phyloP scores from a whole-genome alignment of 2,113 vertebrate species.

The Orthonyx spaldingii region DNA sequence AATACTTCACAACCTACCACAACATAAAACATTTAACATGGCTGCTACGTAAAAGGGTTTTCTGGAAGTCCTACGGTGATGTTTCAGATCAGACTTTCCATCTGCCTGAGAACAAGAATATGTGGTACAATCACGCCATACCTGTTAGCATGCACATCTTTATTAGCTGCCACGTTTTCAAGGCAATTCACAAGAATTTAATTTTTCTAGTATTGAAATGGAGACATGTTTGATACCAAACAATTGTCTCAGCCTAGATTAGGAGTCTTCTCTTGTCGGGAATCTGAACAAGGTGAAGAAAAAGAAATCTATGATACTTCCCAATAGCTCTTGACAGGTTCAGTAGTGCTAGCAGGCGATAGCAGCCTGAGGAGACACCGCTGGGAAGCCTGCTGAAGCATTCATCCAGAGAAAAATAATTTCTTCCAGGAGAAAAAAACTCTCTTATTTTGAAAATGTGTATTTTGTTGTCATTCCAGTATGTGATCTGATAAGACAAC shows the following conservation, averaged over 20 bases:
- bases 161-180: background rate
- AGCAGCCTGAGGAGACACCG: background rate
- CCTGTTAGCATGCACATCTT: background rate
- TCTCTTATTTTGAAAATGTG: background rate
- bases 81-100: background rate
- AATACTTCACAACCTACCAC: background rate
- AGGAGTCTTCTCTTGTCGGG: background rate
- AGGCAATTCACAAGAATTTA: background rate
- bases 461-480: background rate
- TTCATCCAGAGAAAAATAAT: background rate
- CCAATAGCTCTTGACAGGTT: background rate
- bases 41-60: background rate
- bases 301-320: background rate
- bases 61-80: background rate
- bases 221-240: background rate
- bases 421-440: background rate
- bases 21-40: background rate
- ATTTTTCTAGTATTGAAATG: background rate
- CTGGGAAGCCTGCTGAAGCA: background rate
- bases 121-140: background rate
- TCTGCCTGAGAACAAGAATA: background rate
- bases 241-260: background rate
- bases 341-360: background rate
- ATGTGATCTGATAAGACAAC: background rate
- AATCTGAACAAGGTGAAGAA: background rate